Base-by-base conservation (phyloP, 2,797 vertebrate genomes). In the Thalassophryne amazonica region DNA sequence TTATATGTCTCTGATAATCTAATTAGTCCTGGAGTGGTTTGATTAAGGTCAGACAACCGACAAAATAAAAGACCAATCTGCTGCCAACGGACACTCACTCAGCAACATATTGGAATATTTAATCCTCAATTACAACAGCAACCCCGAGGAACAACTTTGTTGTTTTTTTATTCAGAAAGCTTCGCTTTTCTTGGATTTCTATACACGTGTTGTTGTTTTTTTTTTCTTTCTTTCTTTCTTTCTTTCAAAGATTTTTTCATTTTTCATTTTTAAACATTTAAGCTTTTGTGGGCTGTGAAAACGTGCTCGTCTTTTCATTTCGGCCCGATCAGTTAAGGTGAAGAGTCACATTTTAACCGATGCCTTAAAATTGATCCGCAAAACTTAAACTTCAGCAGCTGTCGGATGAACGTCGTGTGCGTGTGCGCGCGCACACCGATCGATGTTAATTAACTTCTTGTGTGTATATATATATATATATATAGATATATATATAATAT, bases 1-100 rank as follows among this genome's bases (percentile, higher is more conserved):
- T n/a, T n/a, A n/a, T n/a, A n/a, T n/a, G n/a, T 67, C 47, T 65
- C 73, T 54, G 68, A 33, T 29, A n/a, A 30, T 29, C 47, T 72
- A 77, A 81, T 65, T 80, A 82, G 62, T 76, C 43, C 61, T 48
- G 40, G 60, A 82, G 75, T 78, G 88, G 89, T 92, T n/a, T 88
- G 86, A 68, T 88, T 86, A 88, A 84, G 90, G 88, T 83, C 84
- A 73, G 69, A 89, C 90, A 90, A 90, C 87, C 89, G 92, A 89
- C 87, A 87, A 35, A 91, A 91, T 91, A 93, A 92, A 86, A 85
- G 86, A 83, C 87, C 94, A 95, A 95, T 95, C 94, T 98, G 94
- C 88, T 91, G 74, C 82, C 70, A 88, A 88, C 86, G 76, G 84
- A 81, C 83, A 69, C 60, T 8, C 50, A 7, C 51, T 25, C 38